phyloP scores from a whole-genome alignment of 2,797 vertebrate species.

The Trachops cirrhosus region DNA sequence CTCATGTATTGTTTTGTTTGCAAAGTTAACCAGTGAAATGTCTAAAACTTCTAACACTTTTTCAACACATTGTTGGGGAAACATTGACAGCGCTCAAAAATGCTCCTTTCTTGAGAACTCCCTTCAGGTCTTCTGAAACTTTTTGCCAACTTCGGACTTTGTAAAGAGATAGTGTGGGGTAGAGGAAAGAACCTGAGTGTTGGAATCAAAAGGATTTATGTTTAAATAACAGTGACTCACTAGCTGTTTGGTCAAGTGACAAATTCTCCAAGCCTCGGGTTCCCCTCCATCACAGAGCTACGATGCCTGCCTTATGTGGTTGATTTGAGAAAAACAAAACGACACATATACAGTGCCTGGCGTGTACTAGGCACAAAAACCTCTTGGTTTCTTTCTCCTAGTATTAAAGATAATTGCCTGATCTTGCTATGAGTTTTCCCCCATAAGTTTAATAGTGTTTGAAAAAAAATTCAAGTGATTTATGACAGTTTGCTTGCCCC shows the following conservation, averaged over 20 bases:
- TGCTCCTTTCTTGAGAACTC: background rate
- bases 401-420: background rate
- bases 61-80: background rate
- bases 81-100: background rate
- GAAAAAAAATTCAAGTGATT: background rate
- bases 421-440: background rate
- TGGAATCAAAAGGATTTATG: background rate
- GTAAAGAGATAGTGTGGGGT: background rate
- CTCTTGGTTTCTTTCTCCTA: background rate
- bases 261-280: background rate
- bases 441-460: background rate
- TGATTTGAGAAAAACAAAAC: background rate
- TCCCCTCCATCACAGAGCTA: background rate
- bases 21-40: background rate
- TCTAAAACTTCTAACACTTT: background rate
- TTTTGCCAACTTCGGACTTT: background rate
- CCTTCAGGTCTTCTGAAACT: background rate
- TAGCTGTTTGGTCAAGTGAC: background rate
- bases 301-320: background rate
- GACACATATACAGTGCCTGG: background rate
- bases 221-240: background rate
- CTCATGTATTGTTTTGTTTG: background rate
- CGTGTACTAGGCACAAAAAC: background rate
- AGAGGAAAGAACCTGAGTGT: background rate
- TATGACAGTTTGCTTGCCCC: background rate